phyloP scores from a whole-genome alignment of 2,888 invertebrate species.

The Yponomeuta plumbellus region DNA sequence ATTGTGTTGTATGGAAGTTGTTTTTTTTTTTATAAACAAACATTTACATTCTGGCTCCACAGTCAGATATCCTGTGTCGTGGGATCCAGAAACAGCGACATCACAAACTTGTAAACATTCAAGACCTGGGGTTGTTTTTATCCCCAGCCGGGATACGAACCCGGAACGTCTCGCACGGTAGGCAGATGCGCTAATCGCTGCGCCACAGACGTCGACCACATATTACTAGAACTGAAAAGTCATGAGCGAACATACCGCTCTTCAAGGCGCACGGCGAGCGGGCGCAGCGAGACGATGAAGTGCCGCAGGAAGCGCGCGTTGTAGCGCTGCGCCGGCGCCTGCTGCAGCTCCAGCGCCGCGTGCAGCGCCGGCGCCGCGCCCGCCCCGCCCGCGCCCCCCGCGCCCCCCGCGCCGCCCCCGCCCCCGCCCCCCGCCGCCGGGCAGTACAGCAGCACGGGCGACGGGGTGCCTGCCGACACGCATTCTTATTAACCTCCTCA shows the following conservation, averaged over 20 bases:
- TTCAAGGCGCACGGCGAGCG: constrained; percentile 90
- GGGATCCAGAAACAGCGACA: no score
- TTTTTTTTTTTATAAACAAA: no score
- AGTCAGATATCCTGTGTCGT: no score
- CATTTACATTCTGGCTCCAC: no score
- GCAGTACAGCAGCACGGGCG: constrained; percentile 90
- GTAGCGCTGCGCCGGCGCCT: constrained; percentile 79
- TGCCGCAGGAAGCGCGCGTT: constrained; percentile 94
- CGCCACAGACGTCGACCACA: no score
- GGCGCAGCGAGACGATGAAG: constrained; percentile 86
- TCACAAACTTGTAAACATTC: no score
- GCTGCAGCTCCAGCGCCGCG: constrained; percentile 85
- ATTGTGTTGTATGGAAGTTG: no score
- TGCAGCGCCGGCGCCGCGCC: constrained; percentile 83
- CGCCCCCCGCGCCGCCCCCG: constrained; percentile 81
- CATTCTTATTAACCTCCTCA: background rate
- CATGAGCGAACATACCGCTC: constrained; percentile 74
- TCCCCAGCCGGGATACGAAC: no score
- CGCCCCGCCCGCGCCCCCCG: constrained; percentile 72
- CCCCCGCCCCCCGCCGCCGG: constrained; percentile 63
- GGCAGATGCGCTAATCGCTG: no score
- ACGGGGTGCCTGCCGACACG: constrained; percentile 81
- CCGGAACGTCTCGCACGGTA: no score
- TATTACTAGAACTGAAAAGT: no score
- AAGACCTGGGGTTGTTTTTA: no score